These are phyloP conservation scores for Oryzias melastigma DNA, from an alignment of 2,113 vertebrate genomes.

Conservation along the genomic window DNA sequence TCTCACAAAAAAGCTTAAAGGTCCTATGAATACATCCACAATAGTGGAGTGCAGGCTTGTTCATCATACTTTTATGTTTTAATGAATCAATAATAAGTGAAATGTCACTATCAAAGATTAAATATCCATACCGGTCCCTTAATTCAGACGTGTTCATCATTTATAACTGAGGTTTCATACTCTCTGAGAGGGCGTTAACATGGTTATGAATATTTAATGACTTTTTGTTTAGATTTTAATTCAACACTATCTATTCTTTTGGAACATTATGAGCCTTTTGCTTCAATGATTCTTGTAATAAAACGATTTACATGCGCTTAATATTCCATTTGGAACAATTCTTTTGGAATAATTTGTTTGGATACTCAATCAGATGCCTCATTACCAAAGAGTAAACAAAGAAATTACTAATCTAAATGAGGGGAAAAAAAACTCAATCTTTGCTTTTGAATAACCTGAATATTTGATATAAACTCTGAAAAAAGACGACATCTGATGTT, in stretches of 20 bases:
- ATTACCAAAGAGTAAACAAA: slow-evolving; percentile 33
- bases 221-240: slow-evolving; percentile 20
- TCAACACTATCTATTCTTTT: slow-evolving; percentile 5
- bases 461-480: slow-evolving; percentile 9
- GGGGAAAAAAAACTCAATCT: background rate
- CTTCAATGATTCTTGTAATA: slow-evolving; percentile 17
- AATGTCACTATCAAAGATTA: background rate
- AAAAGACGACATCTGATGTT: slow-evolving; percentile 26
- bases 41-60: background rate
- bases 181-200: background rate
- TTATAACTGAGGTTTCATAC: background rate
- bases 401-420: slow-evolving; percentile 15
- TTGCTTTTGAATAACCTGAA: slow-evolving; percentile 13
- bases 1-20: background rate
- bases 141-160: background rate
- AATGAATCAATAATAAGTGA: background rate
- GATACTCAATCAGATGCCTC: slow-evolving; percentile 40
- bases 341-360: slow-evolving; percentile 26
- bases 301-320: slow-evolving; percentile 13
- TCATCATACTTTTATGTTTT: background rate
- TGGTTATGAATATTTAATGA: background rate
- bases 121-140: background rate
- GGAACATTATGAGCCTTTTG: background rate
- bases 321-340: slow-evolving; percentile 7
- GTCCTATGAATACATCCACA: background rate